phyloP scores from a whole-genome alignment of 2,797 vertebrate species.

The Liasis olivaceus region DNA sequence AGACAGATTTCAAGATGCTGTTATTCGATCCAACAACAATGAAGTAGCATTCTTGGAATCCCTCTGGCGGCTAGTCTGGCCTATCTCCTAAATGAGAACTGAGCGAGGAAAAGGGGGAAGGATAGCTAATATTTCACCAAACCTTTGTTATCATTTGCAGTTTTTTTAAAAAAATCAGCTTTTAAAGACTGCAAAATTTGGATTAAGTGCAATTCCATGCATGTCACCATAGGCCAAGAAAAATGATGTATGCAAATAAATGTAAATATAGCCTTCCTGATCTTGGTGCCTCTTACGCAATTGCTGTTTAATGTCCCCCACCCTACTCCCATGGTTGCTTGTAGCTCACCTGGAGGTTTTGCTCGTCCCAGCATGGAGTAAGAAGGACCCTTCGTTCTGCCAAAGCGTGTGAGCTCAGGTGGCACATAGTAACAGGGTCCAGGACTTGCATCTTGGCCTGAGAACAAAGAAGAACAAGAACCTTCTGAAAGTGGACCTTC shows the following conservation, averaged over 20 bases:
- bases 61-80: not conserved
- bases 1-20: no score
- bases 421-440: conserved; percentile 86
- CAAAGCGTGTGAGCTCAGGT: conserved; percentile 84
- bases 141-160: no score
- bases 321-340: no score
- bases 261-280: not conserved
- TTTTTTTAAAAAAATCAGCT: no score
- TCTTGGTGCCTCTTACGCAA: not conserved
- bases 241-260: not conserved
- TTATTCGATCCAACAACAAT: no score
- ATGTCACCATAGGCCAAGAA: not conserved
- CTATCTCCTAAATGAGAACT: not conserved
- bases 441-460: conserved; percentile 83
- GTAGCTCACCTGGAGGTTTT: conserved; percentile 59
- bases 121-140: no score
- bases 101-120: no score
- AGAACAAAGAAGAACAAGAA: not conserved
- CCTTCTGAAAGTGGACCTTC: not conserved
- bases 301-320: no score
- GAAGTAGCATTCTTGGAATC: no score
- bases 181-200: no score
- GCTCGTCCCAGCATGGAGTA: conserved; percentile 84
- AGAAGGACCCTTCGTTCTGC: conserved; percentile 80
- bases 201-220: no score